Evolutionary conservation across 2,888 invertebrate species (phyloP).

Genomic region (Malthinus flaveolus): DNA sequence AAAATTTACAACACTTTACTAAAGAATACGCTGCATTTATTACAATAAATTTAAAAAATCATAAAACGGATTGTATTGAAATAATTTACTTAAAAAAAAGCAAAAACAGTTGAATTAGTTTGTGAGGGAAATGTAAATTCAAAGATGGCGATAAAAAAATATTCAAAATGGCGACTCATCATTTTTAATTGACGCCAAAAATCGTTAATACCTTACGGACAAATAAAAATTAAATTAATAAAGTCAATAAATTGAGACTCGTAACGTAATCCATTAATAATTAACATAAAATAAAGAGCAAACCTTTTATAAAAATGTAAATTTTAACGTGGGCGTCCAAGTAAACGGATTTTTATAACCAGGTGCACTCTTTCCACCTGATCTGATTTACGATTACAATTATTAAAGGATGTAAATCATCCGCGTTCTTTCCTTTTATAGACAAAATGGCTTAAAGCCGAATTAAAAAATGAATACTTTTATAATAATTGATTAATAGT

Average conservation of each 20-base stretch:
- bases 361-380: conserved; percentile 35
- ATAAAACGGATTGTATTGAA: no score
- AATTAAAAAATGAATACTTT: not conserved
- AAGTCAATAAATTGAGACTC: conserved; percentile 13
- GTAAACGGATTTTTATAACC: conserved; percentile 34
- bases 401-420: conserved; percentile 16
- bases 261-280: conserved; percentile 22
- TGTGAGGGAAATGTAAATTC: no score
- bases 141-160: no score
- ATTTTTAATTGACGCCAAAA: not conserved
- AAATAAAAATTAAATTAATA: conserved; percentile 15
- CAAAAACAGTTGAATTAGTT: no score
- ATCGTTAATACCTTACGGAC: not conserved
- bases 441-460: conserved; percentile 4
- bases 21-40: not conserved
- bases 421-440: conserved; percentile 14
- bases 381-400: conserved; percentile 32
- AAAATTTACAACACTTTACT: conserved; percentile 4
- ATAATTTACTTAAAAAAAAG: no score
- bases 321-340: conserved; percentile 36
- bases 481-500: not conserved
- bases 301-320: conserved; percentile 36
- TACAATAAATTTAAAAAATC: no score
- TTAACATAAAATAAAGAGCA: conserved; percentile 31
- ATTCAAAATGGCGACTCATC: not conserved